A percentile compares a stretch with the other conserved stretches of the same genome.
Evolutionary conservation across 1,140 invertebrate genomes (phyloP).

Genomic region (Pristionchus pacificus): DNA sequence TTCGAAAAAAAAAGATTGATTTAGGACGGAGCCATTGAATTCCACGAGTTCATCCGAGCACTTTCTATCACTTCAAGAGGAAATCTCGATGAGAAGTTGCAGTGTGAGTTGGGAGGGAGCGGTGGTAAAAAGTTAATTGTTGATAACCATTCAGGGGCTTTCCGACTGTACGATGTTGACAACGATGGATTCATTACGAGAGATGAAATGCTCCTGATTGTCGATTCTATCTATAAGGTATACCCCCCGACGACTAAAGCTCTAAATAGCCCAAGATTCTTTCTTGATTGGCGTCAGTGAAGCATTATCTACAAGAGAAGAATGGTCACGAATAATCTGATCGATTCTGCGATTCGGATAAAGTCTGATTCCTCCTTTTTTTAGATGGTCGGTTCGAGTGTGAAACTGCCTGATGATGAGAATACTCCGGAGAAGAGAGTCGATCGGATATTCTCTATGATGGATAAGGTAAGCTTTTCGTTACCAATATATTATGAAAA

Average conservation of each 20-base stretch:
- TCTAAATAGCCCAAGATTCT: too few relatives aligned
- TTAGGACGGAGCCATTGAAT: conserved; percentile 58
- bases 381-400: conserved; percentile 77
- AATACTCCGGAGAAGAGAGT: conserved; percentile 91
- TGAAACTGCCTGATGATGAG: conserved; percentile 63
- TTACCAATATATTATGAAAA: conserved; percentile 11
- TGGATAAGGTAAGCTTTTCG: conserved; percentile 71
- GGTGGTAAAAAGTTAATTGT: conserved; percentile 1
- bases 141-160: conserved; percentile 60
- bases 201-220: conserved; percentile 61
- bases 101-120: conserved; percentile 48
- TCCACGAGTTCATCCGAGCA: conserved; percentile 58
- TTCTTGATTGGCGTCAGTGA: too few relatives aligned
- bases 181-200: conserved; percentile 63
- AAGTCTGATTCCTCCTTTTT: too few relatives aligned
- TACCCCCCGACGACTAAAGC: too few relatives aligned
- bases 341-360: too few relatives aligned
- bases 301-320: too few relatives aligned
- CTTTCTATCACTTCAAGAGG: conserved; percentile 59
- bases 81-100: conserved; percentile 59
- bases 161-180: conserved; percentile 63
- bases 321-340: too few relatives aligned
- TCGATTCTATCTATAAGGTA: conserved; percentile 61
- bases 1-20: conserved; percentile 29
- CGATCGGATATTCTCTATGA: conserved; percentile 93